Conservation (phyloP, 2,797 vertebrate species). For the Hybognathus amarus region DNA sequence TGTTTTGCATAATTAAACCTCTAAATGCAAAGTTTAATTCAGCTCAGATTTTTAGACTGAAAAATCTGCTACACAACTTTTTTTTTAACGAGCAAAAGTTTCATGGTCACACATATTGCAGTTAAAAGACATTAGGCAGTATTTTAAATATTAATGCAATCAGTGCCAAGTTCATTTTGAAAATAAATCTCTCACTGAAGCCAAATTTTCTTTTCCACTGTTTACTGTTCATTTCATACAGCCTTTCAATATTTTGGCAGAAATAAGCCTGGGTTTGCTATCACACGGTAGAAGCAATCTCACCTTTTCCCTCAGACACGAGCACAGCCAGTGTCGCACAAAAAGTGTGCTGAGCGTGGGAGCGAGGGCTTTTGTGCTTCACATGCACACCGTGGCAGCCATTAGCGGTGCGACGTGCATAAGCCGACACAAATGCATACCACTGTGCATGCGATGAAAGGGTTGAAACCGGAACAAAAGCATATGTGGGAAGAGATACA, state of each 20-base stretch:
- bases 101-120: not conserved
- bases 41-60: not conserved
- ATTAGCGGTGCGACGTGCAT: slow-evolving; percentile 41
- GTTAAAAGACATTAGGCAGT: slow-evolving; percentile 1
- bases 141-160: slow-evolving; percentile 31
- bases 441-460: slow-evolving; percentile 43
- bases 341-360: slow-evolving; percentile 56
- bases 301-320: slow-evolving; percentile 46
- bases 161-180: slow-evolving; percentile 22
- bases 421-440: slow-evolving; percentile 50
- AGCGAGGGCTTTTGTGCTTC: slow-evolving; percentile 54
- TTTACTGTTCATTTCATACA: slow-evolving; percentile 20
- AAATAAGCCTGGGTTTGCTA: slow-evolving; percentile 34
- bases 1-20: not conserved
- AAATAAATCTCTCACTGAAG: slow-evolving; percentile 22
- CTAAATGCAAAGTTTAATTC: not conserved
- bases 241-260: slow-evolving; percentile 41
- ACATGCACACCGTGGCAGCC: slow-evolving; percentile 48
- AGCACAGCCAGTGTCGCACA: slow-evolving; percentile 37
- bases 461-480: slow-evolving; percentile 36
- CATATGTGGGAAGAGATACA: slow-evolving; percentile 32
- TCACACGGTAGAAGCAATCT: slow-evolving; percentile 46
- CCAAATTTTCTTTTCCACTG: slow-evolving; percentile 39
- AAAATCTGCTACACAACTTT: not conserved
- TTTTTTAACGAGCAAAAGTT: slow-evolving; percentile 21